Evolutionary conservation across 2,113 vertebrate genomes (phyloP), one percentile per base, ranked within the genome.

Genomic region (Phylloscopus trochiloides): DNA sequence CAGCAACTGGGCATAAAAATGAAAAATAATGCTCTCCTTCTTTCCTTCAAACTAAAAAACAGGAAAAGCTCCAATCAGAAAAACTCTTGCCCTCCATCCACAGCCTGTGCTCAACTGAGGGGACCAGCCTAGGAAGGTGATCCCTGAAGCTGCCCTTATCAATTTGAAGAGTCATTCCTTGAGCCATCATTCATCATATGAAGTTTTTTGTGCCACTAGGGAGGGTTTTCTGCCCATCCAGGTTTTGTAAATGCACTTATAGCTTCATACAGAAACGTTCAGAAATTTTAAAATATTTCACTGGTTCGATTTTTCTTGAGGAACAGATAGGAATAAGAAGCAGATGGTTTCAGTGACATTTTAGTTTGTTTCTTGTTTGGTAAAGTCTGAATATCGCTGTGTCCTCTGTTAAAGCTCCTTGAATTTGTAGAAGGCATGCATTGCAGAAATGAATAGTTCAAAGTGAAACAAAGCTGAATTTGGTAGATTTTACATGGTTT

Each of bases 281-380:
- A 61, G n/a, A 76, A 55, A 12, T 9, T 76, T 52, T 13, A 4
- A 47, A 75, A 16, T 72, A 47, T 78, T 58, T 62, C 25, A 16
- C 10, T 68, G 11, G 3, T 17, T 43, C 3, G 10, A 52, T 63
- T 85, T 72, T 24, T 11, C 3, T 13, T 79, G 55, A 59, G 50
- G n/a, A 71, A 52, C 8, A 63, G 43, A 36, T 24, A 58, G 6
- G 32, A 47, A 51, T 40, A 59, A 80, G 47, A 12, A 91, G 7
- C n/a, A 88, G 67, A 65, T 57, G n/a, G 31, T 40, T 92, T 73
- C 54, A 83, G 26, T 88, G 71, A 55, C 29, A 55, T 91, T 84
- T 86, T 50, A 12, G 9, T 66, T 73, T 70, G 9, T 61, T 80
- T 79, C 28, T 38, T 74, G 8, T 84, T 77, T 70, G 26, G 8